These are phyloP conservation scores for Ophthalmolycus amberensis DNA, from an alignment of 2,113 vertebrate species.

Conservation along the genomic window DNA sequence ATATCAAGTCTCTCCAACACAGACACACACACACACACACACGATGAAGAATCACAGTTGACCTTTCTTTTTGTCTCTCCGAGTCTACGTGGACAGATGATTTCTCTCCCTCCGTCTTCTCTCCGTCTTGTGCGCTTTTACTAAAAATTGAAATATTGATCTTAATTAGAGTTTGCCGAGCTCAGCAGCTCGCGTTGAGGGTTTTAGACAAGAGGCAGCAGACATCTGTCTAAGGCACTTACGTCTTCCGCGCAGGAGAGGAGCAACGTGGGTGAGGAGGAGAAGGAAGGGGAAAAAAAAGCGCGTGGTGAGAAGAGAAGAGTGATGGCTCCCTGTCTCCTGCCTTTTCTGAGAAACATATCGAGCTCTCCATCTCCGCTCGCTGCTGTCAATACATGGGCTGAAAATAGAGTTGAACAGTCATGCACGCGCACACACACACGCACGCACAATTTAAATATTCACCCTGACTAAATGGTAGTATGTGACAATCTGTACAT, in stretches of 20 bases:
- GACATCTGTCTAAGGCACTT: constrained; percentile 84
- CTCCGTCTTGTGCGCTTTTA: constrained; percentile 78
- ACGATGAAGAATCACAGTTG: constrained; percentile 80
- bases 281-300: constrained; percentile 23
- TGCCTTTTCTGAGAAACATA: constrained; percentile 76
- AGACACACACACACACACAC: constrained; percentile 40
- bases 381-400: constrained; percentile 67
- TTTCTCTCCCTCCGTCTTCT: constrained; percentile 71
- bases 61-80: constrained; percentile 78
- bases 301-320: constrained; percentile 64
- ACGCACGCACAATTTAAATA: constrained; percentile 20
- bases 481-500: not conserved
- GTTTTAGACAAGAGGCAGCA: constrained; percentile 82
- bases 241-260: constrained; percentile 72
- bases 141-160: constrained; percentile 89
- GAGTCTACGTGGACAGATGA: constrained; percentile 71
- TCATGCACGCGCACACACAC: constrained; percentile 19
- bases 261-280: constrained; percentile 60
- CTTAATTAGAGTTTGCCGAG: constrained; percentile 88
- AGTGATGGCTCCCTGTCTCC: constrained; percentile 80
- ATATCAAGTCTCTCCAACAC: not conserved
- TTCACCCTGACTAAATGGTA: not conserved
- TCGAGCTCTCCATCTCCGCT: constrained; percentile 69
- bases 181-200: constrained; percentile 83
- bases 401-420: constrained; percentile 42